Base-by-base conservation (phyloP, 2,113 vertebrate species). In the Nansenia antarctica region DNA sequence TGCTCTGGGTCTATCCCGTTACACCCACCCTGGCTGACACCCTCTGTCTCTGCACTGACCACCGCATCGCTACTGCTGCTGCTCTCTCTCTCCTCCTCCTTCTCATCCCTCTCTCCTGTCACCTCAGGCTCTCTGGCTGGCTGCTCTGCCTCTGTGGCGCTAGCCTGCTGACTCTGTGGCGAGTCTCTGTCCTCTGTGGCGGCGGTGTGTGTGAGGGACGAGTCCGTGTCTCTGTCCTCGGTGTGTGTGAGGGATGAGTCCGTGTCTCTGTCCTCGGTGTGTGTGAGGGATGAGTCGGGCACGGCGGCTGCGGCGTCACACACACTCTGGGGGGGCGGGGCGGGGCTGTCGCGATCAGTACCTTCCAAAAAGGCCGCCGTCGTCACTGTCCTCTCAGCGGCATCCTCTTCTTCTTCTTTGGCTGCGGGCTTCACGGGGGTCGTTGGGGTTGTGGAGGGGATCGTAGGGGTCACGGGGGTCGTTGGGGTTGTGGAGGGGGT, bases 361-460 rank as follows among this genome's bases (percentile, higher is more conserved):
- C n/a, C n/a, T n/a, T n/a, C n/a, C n/a, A n/a, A n/a, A n/a, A n/a
- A n/a, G n/a, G n/a, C n/a, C n/a, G n/a, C n/a, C n/a, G n/a, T n/a
- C n/a, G n/a, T n/a, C n/a, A n/a, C n/a, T n/a, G n/a, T n/a, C n/a
- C n/a, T n/a, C n/a, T n/a, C 22, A 14, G 35, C 9, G 32, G 58
- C 2, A 52, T 29, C 82, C 80, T 77, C 84, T 86, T 65, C 65
- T 54, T n/a, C n/a, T n/a, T n/a, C n/a, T n/a, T n/a, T n/a, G 52
- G 20, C 6, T 22, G 8, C 22, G 2, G 52, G 11, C n/a, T n/a
- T 3, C n/a, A 22, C 0, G 11, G 11, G 37, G 37, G 35, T 2
- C 49, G 1, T 18, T 0, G 29, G 29, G 24, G 42, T 18, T 2
- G 2, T 4, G 30, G 57, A 7, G 30, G 20, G 59, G 20, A 9